Conservation (phyloP, 2,797 vertebrate genomes). For the Cossypha caffra region DNA sequence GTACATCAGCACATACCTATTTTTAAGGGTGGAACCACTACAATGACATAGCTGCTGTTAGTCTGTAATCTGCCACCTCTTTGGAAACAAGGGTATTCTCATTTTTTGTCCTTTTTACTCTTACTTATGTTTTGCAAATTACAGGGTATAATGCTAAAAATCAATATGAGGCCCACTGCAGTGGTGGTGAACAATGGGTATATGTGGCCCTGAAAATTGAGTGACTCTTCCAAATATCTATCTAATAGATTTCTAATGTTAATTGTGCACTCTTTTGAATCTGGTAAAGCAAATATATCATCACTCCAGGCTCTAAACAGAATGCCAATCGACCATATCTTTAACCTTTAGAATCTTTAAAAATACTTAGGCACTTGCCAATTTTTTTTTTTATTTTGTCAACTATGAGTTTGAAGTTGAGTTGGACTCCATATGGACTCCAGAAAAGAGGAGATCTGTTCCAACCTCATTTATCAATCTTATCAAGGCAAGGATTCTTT, state of each 20-base stretch:
- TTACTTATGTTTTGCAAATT: not conserved
- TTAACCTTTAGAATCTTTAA: slow-evolving; percentile 41
- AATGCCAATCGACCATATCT: slow-evolving; percentile 20
- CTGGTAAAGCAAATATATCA: not conserved
- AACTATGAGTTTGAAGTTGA: slow-evolving; percentile 27
- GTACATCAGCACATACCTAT: not conserved
- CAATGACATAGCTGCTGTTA: not conserved
- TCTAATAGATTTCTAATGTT: not conserved
- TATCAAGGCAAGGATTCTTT: slow-evolving; percentile 64
- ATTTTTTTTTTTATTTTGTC: not conserved
- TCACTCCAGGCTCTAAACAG: slow-evolving; percentile 32
- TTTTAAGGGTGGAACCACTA: not conserved
- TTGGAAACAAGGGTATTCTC: not conserved
- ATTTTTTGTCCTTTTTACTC: not conserved
- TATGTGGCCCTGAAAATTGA: not conserved
- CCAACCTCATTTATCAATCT: slow-evolving; percentile 61
- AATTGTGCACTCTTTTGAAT: not conserved
- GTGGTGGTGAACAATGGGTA: not conserved
- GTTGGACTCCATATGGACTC: slow-evolving; percentile 63
- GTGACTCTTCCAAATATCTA: not conserved
- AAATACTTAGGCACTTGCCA: slow-evolving; percentile 24
- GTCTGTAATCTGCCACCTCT: not conserved
- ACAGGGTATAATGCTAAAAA: not conserved
- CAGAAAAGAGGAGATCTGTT: slow-evolving; percentile 48
- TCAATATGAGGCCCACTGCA: not conserved